These are phyloP conservation scores for Ailuropoda melanoleuca DNA, from an alignment of 2,113 vertebrate species.

Conservation along the genomic window DNA sequence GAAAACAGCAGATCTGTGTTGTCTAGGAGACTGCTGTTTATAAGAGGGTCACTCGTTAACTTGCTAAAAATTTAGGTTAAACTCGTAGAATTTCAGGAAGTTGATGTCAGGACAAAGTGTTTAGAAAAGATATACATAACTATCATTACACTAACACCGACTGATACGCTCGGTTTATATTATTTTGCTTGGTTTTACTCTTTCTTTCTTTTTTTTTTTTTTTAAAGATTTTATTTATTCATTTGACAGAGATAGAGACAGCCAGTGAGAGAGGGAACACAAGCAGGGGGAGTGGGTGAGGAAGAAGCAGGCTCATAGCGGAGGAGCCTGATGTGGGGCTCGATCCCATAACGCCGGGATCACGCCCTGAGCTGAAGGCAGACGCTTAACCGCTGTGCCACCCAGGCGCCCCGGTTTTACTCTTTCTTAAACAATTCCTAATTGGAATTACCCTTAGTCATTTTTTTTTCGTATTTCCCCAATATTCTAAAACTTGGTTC, in stretches of 20 bases:
- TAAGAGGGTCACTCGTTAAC: background rate
- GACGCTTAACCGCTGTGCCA: too few relatives aligned
- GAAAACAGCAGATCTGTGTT: background rate
- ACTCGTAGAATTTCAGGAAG: background rate
- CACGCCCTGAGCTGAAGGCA: too few relatives aligned
- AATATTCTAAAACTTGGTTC: background rate
- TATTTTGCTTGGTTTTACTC: background rate
- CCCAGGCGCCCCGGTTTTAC: too few relatives aligned
- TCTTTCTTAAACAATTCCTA: background rate
- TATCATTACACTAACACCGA: background rate
- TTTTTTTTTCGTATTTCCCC: background rate
- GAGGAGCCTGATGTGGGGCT: too few relatives aligned
- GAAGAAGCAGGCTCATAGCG: too few relatives aligned
- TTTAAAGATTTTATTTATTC: too few relatives aligned
- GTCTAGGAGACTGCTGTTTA: background rate
- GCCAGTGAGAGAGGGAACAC: too few relatives aligned
- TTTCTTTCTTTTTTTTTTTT: conserved; percentile 6
- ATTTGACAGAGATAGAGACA: too few relatives aligned
- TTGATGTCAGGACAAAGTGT: background rate
- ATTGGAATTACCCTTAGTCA: background rate
- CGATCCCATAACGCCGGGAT: too few relatives aligned
- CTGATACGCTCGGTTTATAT: background rate
- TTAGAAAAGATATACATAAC: background rate
- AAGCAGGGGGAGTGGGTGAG: too few relatives aligned
- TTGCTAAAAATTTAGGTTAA: background rate